phyloP scores from a whole-genome alignment of 64 coral and sea anemone genomes.

The Montipora capricornis region DNA sequence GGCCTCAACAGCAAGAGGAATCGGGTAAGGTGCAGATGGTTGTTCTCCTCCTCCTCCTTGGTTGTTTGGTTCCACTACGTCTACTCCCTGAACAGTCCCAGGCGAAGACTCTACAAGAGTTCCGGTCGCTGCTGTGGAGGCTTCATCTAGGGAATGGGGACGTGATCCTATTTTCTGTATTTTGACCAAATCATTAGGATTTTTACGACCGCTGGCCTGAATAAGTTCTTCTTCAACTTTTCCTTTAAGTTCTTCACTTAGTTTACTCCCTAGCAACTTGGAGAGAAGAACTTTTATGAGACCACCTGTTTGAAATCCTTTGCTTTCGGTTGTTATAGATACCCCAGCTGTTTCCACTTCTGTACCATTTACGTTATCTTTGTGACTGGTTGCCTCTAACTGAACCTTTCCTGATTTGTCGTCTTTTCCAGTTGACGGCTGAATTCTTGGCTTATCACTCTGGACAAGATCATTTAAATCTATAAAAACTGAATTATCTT shows the following conservation, averaged over 20 bases:
- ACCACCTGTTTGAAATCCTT: slow-evolving; percentile 18
- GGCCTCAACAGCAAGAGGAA: neutral
- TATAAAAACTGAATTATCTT: slow-evolving; percentile 6
- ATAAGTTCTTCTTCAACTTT: neutral
- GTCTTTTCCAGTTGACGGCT: neutral
- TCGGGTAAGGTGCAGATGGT: neutral
- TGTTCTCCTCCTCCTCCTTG: neutral
- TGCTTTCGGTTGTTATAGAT: slow-evolving; percentile 42
- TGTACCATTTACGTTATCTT: slow-evolving; percentile 28
- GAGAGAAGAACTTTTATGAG: slow-evolving; percentile 17
- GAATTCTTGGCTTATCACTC: neutral
- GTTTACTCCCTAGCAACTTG: slow-evolving; percentile 11
- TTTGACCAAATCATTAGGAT: neutral
- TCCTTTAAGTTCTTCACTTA: slow-evolving; percentile 9
- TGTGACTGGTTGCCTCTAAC: slow-evolving; percentile 26
- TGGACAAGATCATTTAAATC: neutral
- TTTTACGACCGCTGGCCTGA: neutral
- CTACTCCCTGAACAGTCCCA: neutral
- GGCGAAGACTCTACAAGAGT: slow-evolving; percentile 2
- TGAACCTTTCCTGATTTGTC: neutral
- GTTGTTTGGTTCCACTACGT: slow-evolving; percentile 13
- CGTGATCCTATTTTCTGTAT: neutral
- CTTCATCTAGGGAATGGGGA: slow-evolving; percentile 7
- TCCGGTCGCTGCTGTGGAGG: neutral
- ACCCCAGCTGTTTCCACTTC: slow-evolving; percentile 31